Conservation (phyloP, 1,140 invertebrate species). For the Brachionus asplanchnoidis region DNA sequence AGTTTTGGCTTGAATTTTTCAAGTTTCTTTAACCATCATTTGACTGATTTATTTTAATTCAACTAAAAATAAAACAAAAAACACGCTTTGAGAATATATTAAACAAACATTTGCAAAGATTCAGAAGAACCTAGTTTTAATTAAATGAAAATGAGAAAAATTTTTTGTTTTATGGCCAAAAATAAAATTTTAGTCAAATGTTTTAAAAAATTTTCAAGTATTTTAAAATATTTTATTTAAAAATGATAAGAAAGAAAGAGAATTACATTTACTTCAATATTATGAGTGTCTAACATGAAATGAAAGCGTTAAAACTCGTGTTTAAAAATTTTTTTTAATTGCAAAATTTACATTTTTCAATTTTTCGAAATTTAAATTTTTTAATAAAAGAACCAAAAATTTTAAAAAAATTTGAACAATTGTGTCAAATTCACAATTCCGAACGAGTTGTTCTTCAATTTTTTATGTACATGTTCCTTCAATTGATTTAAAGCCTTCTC, state of each 20-base stretch:
- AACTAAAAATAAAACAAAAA: too few relatives aligned
- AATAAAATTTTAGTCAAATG: too few relatives aligned
- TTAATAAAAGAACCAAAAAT: neutral
- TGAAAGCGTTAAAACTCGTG: neutral
- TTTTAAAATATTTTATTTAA: neutral
- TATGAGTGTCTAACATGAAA: neutral
- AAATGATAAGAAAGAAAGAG: neutral
- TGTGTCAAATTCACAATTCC: slow-evolving; percentile 35
- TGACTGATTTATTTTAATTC: too few relatives aligned
- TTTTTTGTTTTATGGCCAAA: too few relatives aligned
- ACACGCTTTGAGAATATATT: too few relatives aligned
- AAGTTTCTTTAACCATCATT: too few relatives aligned
- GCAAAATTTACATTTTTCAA: neutral
- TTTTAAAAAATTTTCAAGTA: too few relatives aligned
- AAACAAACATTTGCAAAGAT: too few relatives aligned
- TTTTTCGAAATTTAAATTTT: neutral
- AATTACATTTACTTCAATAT: neutral
- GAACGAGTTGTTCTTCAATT: slow-evolving; percentile 35
- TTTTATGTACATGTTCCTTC: slow-evolving; percentile 33
- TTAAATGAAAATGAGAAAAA: too few relatives aligned
- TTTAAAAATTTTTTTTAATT: neutral
- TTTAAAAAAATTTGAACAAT: slow-evolving; percentile 37
- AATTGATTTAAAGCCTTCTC: slow-evolving; percentile 10
- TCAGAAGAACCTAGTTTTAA: too few relatives aligned
- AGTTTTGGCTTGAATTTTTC: too few relatives aligned